Conservation (phyloP, 1,140 invertebrate genomes). For the Papilio polyxenes region DNA sequence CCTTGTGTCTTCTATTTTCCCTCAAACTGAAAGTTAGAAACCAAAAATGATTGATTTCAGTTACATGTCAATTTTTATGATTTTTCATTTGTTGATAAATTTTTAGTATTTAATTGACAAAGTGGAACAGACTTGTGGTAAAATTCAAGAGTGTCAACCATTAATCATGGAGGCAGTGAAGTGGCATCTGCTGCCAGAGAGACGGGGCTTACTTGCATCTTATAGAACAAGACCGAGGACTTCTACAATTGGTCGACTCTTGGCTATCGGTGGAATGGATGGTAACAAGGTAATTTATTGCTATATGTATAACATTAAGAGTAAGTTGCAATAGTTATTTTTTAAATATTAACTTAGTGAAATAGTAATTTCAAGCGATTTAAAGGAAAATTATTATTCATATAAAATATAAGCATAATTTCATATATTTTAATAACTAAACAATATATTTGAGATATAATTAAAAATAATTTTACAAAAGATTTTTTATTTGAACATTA, state of each 20-base stretch:
- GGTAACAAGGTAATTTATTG: constrained; percentile 84
- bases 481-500: no score
- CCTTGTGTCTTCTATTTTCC: no score
- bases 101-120: constrained; percentile 91
- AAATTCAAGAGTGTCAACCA: constrained; percentile 88
- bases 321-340: not conserved
- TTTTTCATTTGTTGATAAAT: not conserved
- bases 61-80: not conserved
- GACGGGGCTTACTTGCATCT: constrained; percentile 87
- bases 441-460: no score
- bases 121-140: constrained; percentile 85
- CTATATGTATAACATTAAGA: not conserved
- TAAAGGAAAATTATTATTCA: no score
- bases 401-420: not conserved
- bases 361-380: no score
- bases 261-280: constrained; percentile 96
- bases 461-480: no score
- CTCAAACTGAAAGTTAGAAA: no score
- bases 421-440: constrained; percentile 7
- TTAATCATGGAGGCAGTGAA: constrained; percentile 96
- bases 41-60: no score
- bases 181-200: constrained; percentile 94
- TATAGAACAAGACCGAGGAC: constrained; percentile 92
- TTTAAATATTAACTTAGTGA: no score
- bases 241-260: constrained; percentile 92